These are phyloP conservation scores for Metopia argyrocephala DNA, from an alignment of 2,888 invertebrate species.

Conservation along the genomic window DNA sequence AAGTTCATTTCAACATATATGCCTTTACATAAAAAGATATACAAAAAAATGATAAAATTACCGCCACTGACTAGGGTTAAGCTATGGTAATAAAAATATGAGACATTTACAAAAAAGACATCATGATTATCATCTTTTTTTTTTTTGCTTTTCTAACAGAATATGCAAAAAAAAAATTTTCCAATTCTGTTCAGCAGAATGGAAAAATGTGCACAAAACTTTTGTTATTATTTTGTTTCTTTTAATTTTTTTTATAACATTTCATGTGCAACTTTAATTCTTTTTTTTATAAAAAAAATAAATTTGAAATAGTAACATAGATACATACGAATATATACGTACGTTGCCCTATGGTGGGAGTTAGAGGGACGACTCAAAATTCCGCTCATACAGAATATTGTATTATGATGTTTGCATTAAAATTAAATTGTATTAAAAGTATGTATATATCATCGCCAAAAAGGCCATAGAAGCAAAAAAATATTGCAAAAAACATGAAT, in stretches of 20 bases:
- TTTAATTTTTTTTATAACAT: not conserved
- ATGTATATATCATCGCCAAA: slow-evolving; percentile 5
- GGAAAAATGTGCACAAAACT: slow-evolving; percentile 56
- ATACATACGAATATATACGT: not conserved
- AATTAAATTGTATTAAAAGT: slow-evolving; percentile 65
- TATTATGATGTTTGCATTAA: slow-evolving; percentile 60
- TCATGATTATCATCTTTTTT: slow-evolving; percentile 12
- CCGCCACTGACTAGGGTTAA: slow-evolving; percentile 43
- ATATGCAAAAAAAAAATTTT: slow-evolving; percentile 25
- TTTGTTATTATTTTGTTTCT: slow-evolving; percentile 15
- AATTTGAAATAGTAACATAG: slow-evolving; percentile 23
- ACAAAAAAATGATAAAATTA: slow-evolving; percentile 16
- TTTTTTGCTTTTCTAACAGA: not conserved
- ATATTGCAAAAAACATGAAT: slow-evolving; percentile 7
- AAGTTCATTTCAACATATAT: too few species aligned
- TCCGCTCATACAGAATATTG: not conserved
- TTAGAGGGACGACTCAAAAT: not conserved
- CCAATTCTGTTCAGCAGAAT: slow-evolving; percentile 56
- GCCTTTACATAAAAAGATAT: not conserved
- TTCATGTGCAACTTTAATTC: slow-evolving; percentile 43
- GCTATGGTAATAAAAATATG: slow-evolving; percentile 5
- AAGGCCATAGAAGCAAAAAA: slow-evolving; percentile 43
- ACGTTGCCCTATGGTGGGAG: slow-evolving; percentile 26
- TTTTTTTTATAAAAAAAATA: slow-evolving; percentile 16
- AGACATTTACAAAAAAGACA: slow-evolving; percentile 4